Base-by-base conservation (phyloP, 2,888 invertebrate genomes). In the Meiosimyza platycephala region DNA sequence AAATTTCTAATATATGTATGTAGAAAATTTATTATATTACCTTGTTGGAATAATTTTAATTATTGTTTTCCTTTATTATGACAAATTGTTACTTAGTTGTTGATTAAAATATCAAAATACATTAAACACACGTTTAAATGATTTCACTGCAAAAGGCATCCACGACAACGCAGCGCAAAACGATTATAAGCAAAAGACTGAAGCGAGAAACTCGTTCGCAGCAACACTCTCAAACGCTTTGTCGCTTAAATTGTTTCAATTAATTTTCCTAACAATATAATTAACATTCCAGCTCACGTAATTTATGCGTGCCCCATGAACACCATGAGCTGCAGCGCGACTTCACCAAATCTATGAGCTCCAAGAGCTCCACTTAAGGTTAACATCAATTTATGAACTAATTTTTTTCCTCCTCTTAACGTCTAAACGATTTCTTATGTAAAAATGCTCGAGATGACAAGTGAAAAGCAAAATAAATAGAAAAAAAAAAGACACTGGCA, bases 321-420 rank as follows among this genome's bases (percentile, higher is more conserved):
- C 40, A 7, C 40, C 9, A 7, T 22, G 22, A 22, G 22, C 22
- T 22, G 40, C 40, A 28, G 4, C 28, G 4, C 28, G 28, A 9
- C 40, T 40, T 40, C 40, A 40, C 9, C 6, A 40, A 9, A 40
- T 40, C 40, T 9, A 40, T 51, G 64, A 64, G 64, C 51, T 40
- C 40, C 40, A 40, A 28, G 64, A 64, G 64, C 51, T 51, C 64
- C 28, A 50, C 50, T 64, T 51, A 51, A 50, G 51, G 28, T 64
- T 64, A 51, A 64, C 50, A 51, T 64, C 15, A 64, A 50, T 64
- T 51, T 22, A 64, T 64, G 51, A 64, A 64, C 22, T 40, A 40
- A 9, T 22, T 51, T 51, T 51, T 64, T 50, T 47, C 64, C 18
- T 47, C 64, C 18, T 15, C 16, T 51, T 40, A 7, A 40, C 40